Conservation (phyloP, 2,113 vertebrate genomes). For the Oxygymnocypris stewartii region DNA sequence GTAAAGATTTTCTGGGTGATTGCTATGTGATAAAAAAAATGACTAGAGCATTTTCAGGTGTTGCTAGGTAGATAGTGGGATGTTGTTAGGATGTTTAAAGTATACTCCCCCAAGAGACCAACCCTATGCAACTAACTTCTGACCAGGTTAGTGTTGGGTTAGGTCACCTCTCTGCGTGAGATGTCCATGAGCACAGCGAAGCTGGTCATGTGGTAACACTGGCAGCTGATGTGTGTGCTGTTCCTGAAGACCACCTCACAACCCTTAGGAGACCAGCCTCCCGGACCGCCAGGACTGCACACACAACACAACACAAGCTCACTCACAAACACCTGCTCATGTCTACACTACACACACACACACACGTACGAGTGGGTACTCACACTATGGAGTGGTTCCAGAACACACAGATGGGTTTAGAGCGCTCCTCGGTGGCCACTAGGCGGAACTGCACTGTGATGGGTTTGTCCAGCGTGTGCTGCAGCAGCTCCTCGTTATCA, state of each 20-base stretch:
- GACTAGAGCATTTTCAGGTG: neutral
- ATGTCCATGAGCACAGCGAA: conserved; percentile 95
- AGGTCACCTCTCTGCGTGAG: conserved; percentile 85
- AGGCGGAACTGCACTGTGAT: conserved; percentile 94
- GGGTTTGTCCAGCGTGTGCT: conserved; percentile 80
- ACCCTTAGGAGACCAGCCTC: conserved; percentile 91
- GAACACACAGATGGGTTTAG: conserved; percentile 96
- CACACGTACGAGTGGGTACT: conserved; percentile 58
- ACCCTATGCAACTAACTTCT: neutral
- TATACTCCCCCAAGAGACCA: no score
- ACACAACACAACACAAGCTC: conserved; percentile 35
- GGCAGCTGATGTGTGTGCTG: conserved; percentile 90
- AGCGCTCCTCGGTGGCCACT: conserved; percentile 87
- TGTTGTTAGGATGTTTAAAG: neutral
- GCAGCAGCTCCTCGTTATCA: conserved; percentile 75
- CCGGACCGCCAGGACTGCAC: conserved; percentile 56
- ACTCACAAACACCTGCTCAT: neutral
- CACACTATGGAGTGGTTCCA: conserved; percentile 94
- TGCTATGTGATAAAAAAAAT: neutral
- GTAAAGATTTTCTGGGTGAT: neutral
- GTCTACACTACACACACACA: neutral
- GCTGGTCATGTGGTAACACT: conserved; percentile 94
- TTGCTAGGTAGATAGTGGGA: neutral
- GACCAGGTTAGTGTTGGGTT: neutral
- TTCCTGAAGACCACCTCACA: conserved; percentile 92